phyloP scores from a whole-genome alignment of 2,888 invertebrate species.

The Diarsia mendica region DNA sequence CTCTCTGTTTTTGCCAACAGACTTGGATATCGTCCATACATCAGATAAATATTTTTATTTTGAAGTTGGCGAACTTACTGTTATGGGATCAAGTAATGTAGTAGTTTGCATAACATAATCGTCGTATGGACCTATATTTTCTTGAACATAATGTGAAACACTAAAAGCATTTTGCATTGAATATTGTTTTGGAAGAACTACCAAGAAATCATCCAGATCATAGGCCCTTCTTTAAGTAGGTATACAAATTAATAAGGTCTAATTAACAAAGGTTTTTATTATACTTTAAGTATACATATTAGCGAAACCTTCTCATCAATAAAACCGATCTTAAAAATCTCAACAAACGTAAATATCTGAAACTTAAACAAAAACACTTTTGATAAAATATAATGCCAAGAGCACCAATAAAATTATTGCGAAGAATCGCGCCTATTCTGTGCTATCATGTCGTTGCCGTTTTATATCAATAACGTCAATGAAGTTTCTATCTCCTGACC shows the following conservation, averaged over 20 bases:
- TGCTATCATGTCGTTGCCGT: constrained; percentile 72
- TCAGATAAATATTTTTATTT: constrained; percentile 44
- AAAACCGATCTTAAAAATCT: neutral
- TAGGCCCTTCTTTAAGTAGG: no score
- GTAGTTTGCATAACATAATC: constrained; percentile 30
- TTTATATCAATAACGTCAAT: constrained; percentile 73
- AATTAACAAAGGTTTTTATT: neutral
- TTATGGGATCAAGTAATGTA: no score
- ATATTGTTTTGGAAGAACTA: neutral
- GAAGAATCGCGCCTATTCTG: constrained; percentile 60
- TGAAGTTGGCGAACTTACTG: no score
- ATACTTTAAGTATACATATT: neutral
- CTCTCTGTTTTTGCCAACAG: constrained; percentile 57
- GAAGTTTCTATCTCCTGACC: constrained; percentile 60
- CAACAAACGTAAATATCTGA: constrained; percentile 47
- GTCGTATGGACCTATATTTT: constrained; percentile 15
- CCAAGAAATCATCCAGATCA: neutral
- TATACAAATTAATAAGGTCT: neutral
- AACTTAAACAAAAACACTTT: constrained; percentile 44
- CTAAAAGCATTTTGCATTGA: neutral
- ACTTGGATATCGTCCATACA: constrained; percentile 61
- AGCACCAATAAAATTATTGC: constrained; percentile 47
- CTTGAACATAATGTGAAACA: neutral
- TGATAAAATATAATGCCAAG: neutral
- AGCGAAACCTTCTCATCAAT: neutral